These are phyloP conservation scores for Apotomis betuletana DNA, from an alignment of 2,888 invertebrate species.

Conservation along the genomic window DNA sequence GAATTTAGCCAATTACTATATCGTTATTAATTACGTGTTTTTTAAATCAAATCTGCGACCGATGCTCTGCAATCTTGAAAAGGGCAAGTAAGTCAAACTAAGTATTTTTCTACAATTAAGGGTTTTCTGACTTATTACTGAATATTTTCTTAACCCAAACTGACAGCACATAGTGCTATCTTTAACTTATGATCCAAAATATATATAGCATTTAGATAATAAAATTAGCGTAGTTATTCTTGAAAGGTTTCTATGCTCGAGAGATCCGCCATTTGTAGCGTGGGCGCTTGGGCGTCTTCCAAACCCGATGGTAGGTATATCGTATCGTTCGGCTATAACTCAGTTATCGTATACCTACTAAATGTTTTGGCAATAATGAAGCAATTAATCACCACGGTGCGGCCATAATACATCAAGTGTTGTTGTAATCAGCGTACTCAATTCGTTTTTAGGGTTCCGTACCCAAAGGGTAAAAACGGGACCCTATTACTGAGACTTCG, in stretches of 20 bases:
- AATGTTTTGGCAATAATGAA: slow-evolving; percentile 32
- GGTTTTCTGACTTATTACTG: neutral
- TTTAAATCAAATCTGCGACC: too few relatives aligned
- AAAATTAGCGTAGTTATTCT: slow-evolving; percentile 27
- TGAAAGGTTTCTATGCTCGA: slow-evolving; percentile 29
- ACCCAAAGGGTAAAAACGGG: too few relatives aligned
- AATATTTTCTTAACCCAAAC: neutral
- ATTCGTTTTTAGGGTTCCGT: too few relatives aligned
- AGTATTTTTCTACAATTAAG: too few relatives aligned
- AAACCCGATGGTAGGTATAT: slow-evolving; percentile 30
- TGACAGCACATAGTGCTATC: neutral
- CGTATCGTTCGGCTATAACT: slow-evolving; percentile 20
- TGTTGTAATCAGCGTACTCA: slow-evolving; percentile 19
- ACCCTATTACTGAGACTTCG: too few relatives aligned
- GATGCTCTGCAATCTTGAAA: too few relatives aligned
- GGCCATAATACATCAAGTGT: slow-evolving; percentile 19
- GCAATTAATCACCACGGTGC: slow-evolving; percentile 30
- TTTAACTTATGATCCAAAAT: neutral
- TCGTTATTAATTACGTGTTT: too few relatives aligned
- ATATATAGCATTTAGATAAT: slow-evolving; percentile 16
- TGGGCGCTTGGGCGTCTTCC: slow-evolving; percentile 39
- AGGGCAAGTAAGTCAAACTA: too few relatives aligned
- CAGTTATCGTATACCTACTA: slow-evolving; percentile 33
- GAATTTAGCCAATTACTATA: too few relatives aligned
- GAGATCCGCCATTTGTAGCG: slow-evolving; percentile 19